Base-by-base conservation (phyloP, 2,113 vertebrate genomes). In the Oncorhynchus kisutch region DNA sequence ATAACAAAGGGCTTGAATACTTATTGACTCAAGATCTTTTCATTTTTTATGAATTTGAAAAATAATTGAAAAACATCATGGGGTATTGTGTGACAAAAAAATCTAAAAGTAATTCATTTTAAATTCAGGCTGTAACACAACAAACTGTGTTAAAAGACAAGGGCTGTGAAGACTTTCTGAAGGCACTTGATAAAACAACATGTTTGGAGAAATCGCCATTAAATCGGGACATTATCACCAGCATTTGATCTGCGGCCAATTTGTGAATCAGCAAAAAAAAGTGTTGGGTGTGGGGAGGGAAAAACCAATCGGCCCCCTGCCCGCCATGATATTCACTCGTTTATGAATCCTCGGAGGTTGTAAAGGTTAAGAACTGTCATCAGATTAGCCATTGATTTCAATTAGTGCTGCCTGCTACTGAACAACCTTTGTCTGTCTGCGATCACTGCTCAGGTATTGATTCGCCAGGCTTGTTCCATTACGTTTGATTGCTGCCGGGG, bases 341-440 rank as follows among this genome's bases (percentile, higher is more conserved):
- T 90, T 91, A 90, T 90, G 89, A 93, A 93, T 92, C 79, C 88
- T 91, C 85, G 2, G 62, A 71, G 88, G 51, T 89, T 88, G 80
- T 81, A 88, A 91, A 91, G 91, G 92, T 87, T 90, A 90, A 88
- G 89, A 91, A 91, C 85, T 91, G 86, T 91, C 91, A 93, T 93
- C 92, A 94, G 92, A 92, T 94, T 92, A 94, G 81, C 87, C 91
- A 94, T 94, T 94, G 93, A 94, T 94, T 94, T 93, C 91, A 93
- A 93, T 94, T 94, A 94, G 89, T 75, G 75, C 80, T 71, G 86
- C 83, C 80, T 84, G 85, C 83, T 89, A 87, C 92, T 91, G 92
- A 94, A 93, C 89, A 92, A 92, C 91, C 91, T 90, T 92, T 94
- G 92, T 92, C 88, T 90, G 88, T 88, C 84, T 88, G 82, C 84